A percentile compares a stretch with the other conserved stretches of the same genome.
Evolutionary conservation across 2,797 vertebrate genomes (phyloP).

Genomic region (Selene dorsalis): DNA sequence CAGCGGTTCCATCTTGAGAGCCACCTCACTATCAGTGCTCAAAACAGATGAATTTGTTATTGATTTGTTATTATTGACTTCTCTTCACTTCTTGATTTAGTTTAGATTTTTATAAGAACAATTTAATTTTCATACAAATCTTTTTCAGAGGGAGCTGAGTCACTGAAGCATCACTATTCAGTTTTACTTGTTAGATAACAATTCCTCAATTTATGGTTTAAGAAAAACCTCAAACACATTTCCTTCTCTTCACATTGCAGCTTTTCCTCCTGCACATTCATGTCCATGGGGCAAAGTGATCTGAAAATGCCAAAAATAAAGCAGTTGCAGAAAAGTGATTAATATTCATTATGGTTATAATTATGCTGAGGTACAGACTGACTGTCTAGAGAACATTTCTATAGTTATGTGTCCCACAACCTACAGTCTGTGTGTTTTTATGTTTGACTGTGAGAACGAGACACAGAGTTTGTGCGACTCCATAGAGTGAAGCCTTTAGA

Average conservation of each 20-base stretch:
- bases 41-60: background rate
- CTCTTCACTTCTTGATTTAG: background rate
- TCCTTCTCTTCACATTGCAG: background rate
- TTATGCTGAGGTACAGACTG: slow-evolving; percentile 21
- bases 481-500: slow-evolving; percentile 13
- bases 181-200: background rate
- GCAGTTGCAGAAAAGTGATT: slow-evolving; percentile 14
- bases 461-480: background rate
- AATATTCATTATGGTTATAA: slow-evolving; percentile 28
- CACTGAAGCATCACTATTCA: background rate
- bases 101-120: background rate
- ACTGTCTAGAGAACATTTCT: background rate
- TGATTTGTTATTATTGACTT: background rate
- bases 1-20: background rate
- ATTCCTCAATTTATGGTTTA: background rate
- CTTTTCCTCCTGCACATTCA: background rate
- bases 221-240: background rate
- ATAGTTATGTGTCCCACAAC: background rate
- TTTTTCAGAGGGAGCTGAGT: background rate
- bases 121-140: background rate
- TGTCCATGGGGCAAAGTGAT: slow-evolving; percentile 4
- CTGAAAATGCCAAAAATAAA: slow-evolving; percentile 15
- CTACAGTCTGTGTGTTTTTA: slow-evolving; percentile 3
- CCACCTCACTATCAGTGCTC: background rate
- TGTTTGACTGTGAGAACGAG: background rate